Base-by-base conservation (phyloP, 2,888 invertebrate genomes). In the Xestia rhomboidea region DNA sequence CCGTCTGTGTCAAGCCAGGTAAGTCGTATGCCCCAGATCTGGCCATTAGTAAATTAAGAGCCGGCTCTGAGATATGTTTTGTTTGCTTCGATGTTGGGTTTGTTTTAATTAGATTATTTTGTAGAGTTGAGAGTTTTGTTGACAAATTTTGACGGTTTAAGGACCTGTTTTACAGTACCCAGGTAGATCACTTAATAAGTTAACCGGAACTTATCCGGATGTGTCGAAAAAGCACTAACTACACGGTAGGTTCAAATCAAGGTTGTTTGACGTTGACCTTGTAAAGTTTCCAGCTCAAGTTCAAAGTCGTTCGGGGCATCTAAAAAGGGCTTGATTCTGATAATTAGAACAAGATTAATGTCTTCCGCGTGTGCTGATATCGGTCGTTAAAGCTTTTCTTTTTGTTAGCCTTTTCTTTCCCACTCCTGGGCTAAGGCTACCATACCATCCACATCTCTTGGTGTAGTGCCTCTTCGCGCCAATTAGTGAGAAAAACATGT, bases 1-100 rank as follows among this genome's bases (percentile, higher is more conserved):
- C 81, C 86, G 87, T 89, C 90, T 90, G 90, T 86, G 87, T 87
- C 86, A 86, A 83, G 46, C 38, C 62, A 87, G 90, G 87, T 89
- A 89, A 88, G 85, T 77, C 76, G 76, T 82, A 72, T 85, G 83
- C 74, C 86, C 89, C 74, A 88, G 79, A 84, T 82, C 73, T 74
- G 68, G 79, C 83, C 76, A 88, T 87, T 86, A 89, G 72, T 73
- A 77, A 86, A 88, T 88, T 89, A 85, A 83, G 76, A 79, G 64
- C 82, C 63, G 84, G 74, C 69, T 5, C 68, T 87, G 81, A 79
- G 77, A 67, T 87, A 79, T 83, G 84, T 74, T 87, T 85, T 81
- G 85, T 88, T 82, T 81, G 77, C 77, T 82, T 73, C 67, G 67
- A n/a, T n/a, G 62, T 68, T 46, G n/a, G 34, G 41, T 27, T 70